Base-by-base conservation (phyloP, 1,140 invertebrate genomes). In the Camponotus vicinus region DNA sequence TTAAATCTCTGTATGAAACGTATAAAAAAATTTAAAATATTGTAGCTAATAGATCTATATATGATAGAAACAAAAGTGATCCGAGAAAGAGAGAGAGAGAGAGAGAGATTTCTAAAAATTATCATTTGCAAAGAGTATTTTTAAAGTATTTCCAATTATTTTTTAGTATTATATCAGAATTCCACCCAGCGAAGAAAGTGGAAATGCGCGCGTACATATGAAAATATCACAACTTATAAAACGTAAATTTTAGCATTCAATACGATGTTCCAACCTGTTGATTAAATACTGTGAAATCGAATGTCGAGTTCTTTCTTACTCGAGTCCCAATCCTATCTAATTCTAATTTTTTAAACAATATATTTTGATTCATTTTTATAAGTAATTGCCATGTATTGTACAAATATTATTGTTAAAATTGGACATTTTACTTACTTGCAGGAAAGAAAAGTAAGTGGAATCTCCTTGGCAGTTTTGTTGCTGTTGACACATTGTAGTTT, bases 121-220 rank as follows among this genome's bases (percentile, higher is more conserved):
- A 88, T 91, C 89, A 92, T 93, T 93, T 94, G 93, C 93, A 94
- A 93, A 94, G 93, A 95, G 93, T 95, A 94, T 94, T 94, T 94
- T 94, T 94, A 93, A 95, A 94, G 93, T 94, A 94, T 95, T 95
- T 93, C 88, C 91, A 92, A 93, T 94, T 93, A 93, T 94, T 94
- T 95, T 94, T 93, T 94, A 95, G 94, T 95, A 95, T 94, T 95
- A 94, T 89, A 92, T 77, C 91, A 92, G 76, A 84, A 82, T 75
- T 82, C 87, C 82, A 89, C 82, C 90, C 64, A 49, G 57, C 86
- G 55, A 55, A 78, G 80, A 63, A 69, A 92, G 80, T 70, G 76
- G 75, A 89, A 82, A 45, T 61, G 40, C 27, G 57, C 67, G 69
- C 63, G 34, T 70, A 89, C 69, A 90, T 86, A 91, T 82, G 71